phyloP scores from a whole-genome alignment of 2,113 vertebrate species.

The Plestiodon gilberti region DNA sequence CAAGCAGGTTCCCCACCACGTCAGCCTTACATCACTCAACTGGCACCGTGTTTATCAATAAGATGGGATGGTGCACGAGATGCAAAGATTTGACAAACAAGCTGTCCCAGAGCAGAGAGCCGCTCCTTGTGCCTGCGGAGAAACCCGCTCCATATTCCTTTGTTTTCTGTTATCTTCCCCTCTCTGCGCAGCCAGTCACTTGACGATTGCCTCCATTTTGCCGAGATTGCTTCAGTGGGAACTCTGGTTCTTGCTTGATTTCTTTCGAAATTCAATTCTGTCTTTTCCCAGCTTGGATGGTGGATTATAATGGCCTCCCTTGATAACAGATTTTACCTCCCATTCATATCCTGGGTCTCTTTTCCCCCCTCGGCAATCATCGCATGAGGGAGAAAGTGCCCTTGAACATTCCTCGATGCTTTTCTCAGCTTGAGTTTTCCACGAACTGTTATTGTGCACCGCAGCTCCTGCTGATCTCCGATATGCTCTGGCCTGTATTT shows the following conservation, averaged over 20 bases:
- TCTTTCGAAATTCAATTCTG: slow-evolving; percentile 32
- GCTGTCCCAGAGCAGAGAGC: background rate
- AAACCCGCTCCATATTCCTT: background rate
- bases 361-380: slow-evolving; percentile 56
- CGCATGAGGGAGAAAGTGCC: slow-evolving; percentile 53
- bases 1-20: too few relatives aligned
- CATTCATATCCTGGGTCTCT: slow-evolving; percentile 43
- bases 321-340: slow-evolving; percentile 6
- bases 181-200: background rate
- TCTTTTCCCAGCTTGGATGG: background rate
- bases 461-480: slow-evolving; percentile 50
- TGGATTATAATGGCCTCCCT: slow-evolving; percentile 54
- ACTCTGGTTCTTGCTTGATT: slow-evolving; percentile 33
- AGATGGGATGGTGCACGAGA: background rate
- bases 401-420: slow-evolving; percentile 44
- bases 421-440: slow-evolving; percentile 56
- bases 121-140: background rate
- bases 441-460: slow-evolving; percentile 48
- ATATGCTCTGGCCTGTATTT: slow-evolving; percentile 48
- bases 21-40: too few relatives aligned
- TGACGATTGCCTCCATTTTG: slow-evolving; percentile 12
- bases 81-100: background rate
- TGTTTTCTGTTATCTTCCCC: background rate
- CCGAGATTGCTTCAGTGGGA: slow-evolving; percentile 43
- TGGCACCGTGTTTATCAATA: background rate